These are phyloP conservation scores for Parnassius glacialis DNA, from an alignment of 2,888 invertebrate species.

Conservation along the genomic window DNA sequence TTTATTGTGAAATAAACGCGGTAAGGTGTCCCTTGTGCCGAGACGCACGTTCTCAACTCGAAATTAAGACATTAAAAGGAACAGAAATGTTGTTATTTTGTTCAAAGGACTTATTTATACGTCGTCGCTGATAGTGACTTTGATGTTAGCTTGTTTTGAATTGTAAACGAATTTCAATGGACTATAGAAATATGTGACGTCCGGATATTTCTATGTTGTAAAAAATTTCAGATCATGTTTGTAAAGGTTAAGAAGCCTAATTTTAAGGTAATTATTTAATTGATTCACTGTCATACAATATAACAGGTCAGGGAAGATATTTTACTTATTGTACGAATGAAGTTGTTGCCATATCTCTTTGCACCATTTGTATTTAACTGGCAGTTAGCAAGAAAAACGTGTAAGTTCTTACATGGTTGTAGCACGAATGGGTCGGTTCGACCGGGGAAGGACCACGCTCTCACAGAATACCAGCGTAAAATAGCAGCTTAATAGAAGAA, in stretches of 20 bases:
- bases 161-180: slow-evolving; percentile 39
- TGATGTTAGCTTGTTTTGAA: slow-evolving; percentile 46
- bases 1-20: slow-evolving; percentile 72
- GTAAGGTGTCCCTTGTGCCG: slow-evolving; percentile 33
- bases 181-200: slow-evolving; percentile 47
- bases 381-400: too few relatives aligned
- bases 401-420: too few relatives aligned
- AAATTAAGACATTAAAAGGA: slow-evolving; percentile 65
- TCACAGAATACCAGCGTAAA: too few relatives aligned
- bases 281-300: too few relatives aligned
- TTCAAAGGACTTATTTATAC: slow-evolving; percentile 57
- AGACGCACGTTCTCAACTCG: slow-evolving; percentile 30
- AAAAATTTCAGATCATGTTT: slow-evolving; percentile 8
- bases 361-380: too few relatives aligned
- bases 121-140: slow-evolving; percentile 47
- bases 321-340: too few relatives aligned
- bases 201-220: slow-evolving; percentile 34
- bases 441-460: too few relatives aligned
- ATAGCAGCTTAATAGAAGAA: too few relatives aligned
- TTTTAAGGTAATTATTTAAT: too few relatives aligned
- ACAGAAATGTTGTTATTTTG: slow-evolving; percentile 43
- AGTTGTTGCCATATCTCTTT: too few relatives aligned
- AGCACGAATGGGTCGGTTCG: too few relatives aligned
- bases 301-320: too few relatives aligned
- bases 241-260: slow-evolving; percentile 8